These are phyloP conservation scores for Puma concolor DNA, from an alignment of 2,113 vertebrate genomes.

Conservation along the genomic window DNA sequence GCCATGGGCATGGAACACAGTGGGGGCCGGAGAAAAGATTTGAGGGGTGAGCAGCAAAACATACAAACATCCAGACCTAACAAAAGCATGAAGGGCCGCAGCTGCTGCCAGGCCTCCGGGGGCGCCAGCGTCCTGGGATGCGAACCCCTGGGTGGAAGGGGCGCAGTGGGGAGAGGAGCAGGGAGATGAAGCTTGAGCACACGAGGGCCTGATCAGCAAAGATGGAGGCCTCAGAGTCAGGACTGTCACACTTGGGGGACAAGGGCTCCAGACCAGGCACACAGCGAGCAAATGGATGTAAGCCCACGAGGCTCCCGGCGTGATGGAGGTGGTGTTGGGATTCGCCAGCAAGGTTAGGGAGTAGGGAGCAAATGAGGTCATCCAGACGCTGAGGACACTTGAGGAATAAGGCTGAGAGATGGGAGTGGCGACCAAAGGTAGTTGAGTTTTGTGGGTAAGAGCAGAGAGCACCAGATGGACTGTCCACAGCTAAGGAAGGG, in stretches of 20 bases:
- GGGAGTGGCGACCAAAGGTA: background rate
- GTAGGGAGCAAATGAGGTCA: accelerated
- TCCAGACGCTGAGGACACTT: background rate
- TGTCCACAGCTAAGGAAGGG: background rate
- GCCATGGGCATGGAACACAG: background rate
- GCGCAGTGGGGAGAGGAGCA: background rate
- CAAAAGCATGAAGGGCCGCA: too few species aligned
- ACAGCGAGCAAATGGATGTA: background rate
- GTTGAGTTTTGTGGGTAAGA: background rate
- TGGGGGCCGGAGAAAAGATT: too few species aligned
- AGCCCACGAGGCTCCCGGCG: background rate
- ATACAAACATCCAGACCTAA: background rate
- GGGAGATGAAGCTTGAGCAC: background rate
- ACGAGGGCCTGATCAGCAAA: background rate
- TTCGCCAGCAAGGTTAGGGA: background rate
- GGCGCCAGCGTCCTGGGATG: background rate
- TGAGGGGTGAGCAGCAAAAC: background rate
- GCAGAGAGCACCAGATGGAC: background rate
- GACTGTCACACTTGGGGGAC: background rate
- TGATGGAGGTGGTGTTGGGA: background rate
- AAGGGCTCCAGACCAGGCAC: background rate
- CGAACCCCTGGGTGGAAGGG: background rate
- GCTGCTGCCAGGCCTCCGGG: background rate
- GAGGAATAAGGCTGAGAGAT: background rate
- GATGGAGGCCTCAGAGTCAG: background rate